Percentiles rank a stretch among this genome's conserved stretches.
Evolutionary conservation across 2,113 vertebrate genomes (phyloP).

Genomic region (Ibidorhyncha struthersii): DNA sequence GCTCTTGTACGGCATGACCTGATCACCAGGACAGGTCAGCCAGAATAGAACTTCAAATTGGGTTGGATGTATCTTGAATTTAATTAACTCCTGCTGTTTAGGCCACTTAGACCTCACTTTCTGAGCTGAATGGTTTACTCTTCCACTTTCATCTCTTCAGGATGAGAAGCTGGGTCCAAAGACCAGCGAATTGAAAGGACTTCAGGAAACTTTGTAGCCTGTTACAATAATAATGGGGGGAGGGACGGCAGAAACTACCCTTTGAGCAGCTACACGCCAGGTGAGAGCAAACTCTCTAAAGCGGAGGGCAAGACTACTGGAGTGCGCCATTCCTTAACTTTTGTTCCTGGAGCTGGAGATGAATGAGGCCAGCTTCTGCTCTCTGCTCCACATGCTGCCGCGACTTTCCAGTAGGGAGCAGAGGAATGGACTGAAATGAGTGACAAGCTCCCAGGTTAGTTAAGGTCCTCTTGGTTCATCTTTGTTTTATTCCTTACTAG

Average conservation of each 20-base stretch:
- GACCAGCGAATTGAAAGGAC: slow-evolving; percentile 10
- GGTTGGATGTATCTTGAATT: slow-evolving; percentile 40
- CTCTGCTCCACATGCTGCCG: not conserved
- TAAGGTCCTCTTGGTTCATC: not conserved
- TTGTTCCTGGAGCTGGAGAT: slow-evolving; percentile 2
- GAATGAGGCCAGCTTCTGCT: slow-evolving; percentile 2
- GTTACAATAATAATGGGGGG: not conserved
- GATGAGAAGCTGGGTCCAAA: slow-evolving; percentile 24
- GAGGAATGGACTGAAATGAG: not conserved
- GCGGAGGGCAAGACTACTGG: slow-evolving; percentile 3
- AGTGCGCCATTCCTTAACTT: not conserved
- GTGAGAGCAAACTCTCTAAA: slow-evolving; percentile 30
- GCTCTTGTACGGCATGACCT: not conserved
- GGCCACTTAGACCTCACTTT: slow-evolving; percentile 21
- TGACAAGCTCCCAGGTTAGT: not conserved
- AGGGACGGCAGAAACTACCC: not conserved
- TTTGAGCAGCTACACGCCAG: not conserved
- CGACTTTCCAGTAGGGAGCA: not conserved
- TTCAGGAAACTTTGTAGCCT: slow-evolving; percentile 45
- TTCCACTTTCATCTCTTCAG: slow-evolving; percentile 53
- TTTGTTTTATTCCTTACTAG: slow-evolving; percentile 16
- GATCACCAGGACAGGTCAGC: slow-evolving; percentile 51
- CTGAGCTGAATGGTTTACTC: slow-evolving; percentile 23
- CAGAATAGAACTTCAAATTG: slow-evolving; percentile 57
- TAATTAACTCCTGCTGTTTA: slow-evolving; percentile 54